phyloP scores from a whole-genome alignment of 2,888 invertebrate species.

The Drosophila paranaensis region DNA sequence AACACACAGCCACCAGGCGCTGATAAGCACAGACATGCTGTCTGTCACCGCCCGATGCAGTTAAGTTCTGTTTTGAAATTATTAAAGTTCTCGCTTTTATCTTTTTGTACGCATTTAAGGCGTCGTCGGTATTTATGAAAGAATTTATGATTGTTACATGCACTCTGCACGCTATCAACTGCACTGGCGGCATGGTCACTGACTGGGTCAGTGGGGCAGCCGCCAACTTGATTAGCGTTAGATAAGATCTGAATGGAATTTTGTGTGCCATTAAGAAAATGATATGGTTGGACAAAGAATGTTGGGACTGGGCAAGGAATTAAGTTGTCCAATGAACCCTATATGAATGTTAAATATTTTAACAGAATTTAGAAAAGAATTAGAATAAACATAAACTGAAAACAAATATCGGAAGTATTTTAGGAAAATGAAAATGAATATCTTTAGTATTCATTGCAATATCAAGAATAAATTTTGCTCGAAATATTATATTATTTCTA shows the following conservation, averaged over 20 bases:
- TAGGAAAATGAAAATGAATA: background rate
- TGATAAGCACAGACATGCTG: conserved; percentile 32
- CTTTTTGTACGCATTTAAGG: conserved; percentile 18
- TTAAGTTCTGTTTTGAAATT: conserved; percentile 21
- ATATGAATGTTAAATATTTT: background rate
- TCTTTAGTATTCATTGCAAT: background rate
- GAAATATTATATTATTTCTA: too few species aligned
- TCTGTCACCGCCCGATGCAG: conserved; percentile 17
- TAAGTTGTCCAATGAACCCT: background rate
- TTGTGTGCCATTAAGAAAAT: conserved; percentile 11
- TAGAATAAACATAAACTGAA: background rate
- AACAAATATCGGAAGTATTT: background rate
- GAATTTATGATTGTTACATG: conserved; percentile 34
- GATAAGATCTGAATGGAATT: conserved; percentile 33
- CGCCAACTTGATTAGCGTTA: conserved; percentile 23
- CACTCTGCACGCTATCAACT: conserved; percentile 38
- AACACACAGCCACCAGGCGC: conserved; percentile 32
- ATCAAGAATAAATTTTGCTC: too few species aligned
- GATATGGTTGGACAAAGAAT: background rate
- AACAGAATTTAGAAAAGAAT: background rate
- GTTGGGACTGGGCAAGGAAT: background rate
- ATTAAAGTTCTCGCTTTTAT: conserved; percentile 31
- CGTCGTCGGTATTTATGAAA: conserved; percentile 52
- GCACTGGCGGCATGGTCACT: conserved; percentile 6
- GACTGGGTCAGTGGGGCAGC: conserved; percentile 56